Percentiles rank a stretch among this genome's conserved stretches.
phyloP scores from a whole-genome alignment of 1,140 invertebrate species.

The Temnothorax longispinosus region DNA sequence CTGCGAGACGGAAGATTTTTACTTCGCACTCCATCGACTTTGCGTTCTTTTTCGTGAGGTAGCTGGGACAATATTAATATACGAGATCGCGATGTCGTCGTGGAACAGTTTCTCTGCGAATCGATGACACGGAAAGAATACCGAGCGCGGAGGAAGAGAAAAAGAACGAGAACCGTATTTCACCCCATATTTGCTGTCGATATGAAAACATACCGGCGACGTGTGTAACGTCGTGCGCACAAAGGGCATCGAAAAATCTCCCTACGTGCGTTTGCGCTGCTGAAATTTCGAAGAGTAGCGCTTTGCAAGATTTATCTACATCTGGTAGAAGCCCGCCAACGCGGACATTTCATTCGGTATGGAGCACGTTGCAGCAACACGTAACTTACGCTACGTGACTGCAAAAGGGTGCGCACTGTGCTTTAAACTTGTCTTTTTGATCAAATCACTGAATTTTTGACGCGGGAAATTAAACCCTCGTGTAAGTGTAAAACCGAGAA shows the following conservation, averaged over 20 bases:
- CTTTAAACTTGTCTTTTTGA: slow-evolving; percentile 13
- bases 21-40: slow-evolving; percentile 42
- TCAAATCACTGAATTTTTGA: slow-evolving; percentile 45
- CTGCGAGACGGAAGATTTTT: not conserved
- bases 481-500: not conserved
- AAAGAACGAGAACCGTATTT: slow-evolving; percentile 53
- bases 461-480: slow-evolving; percentile 7
- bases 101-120: slow-evolving; percentile 42
- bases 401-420: not conserved
- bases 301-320: slow-evolving; percentile 58
- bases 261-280: slow-evolving; percentile 3
- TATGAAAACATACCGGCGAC: slow-evolving; percentile 55
- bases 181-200: slow-evolving; percentile 53
- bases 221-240: slow-evolving; percentile 45
- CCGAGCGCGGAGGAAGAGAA: not conserved
- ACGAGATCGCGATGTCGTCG: slow-evolving; percentile 35
- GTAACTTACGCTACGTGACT: slow-evolving; percentile 47
- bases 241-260: slow-evolving; percentile 48
- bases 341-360: slow-evolving; percentile 18
- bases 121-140: slow-evolving; percentile 50
- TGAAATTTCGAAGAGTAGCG: slow-evolving; percentile 48
- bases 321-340: slow-evolving; percentile 26
- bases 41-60: slow-evolving; percentile 39
- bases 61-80: slow-evolving; percentile 59
- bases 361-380: slow-evolving; percentile 12